phyloP scores from a whole-genome alignment of 2,888 invertebrate species.

The Carpatolechia fugitivella region DNA sequence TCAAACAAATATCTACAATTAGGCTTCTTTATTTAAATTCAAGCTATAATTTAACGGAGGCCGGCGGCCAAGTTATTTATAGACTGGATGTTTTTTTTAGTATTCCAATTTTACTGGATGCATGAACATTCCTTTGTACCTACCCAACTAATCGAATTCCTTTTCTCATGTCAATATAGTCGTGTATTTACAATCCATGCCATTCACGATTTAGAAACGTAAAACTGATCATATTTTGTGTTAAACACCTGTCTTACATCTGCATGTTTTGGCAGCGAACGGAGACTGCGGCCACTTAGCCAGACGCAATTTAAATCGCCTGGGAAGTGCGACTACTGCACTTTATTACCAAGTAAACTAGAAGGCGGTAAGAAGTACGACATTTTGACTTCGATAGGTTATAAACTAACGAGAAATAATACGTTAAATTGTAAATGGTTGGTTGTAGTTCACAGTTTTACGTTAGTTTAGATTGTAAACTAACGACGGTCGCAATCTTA shows the following conservation, averaged over 20 bases:
- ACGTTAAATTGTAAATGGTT: too few species aligned
- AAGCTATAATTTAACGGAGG: conserved; percentile 3
- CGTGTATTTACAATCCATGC: conserved; percentile 4
- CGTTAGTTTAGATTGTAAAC: too few species aligned
- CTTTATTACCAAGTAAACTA: too few species aligned
- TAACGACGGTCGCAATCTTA: too few species aligned
- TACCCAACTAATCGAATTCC: too few species aligned
- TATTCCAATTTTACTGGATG: conserved; percentile 3
- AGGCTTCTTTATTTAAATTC: background rate
- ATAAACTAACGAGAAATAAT: too few species aligned
- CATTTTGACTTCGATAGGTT: too few species aligned
- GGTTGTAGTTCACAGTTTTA: too few species aligned
- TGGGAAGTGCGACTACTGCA: too few species aligned
- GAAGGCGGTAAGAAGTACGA: too few species aligned
- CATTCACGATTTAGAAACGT: conserved; percentile 12
- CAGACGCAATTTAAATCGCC: too few species aligned
- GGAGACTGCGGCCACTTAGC: too few species aligned
- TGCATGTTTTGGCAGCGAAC: conserved; percentile 9
- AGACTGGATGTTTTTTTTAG: conserved; percentile 4
- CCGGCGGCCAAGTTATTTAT: conserved; percentile 6
- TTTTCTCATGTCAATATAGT: background rate
- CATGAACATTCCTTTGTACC: background rate
- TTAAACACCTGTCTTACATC: conserved; percentile 8
- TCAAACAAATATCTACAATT: background rate
- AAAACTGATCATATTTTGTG: background rate